Evolutionary conservation across 2,888 invertebrate genomes (phyloP), one percentile per base, ranked within the genome.

Genomic region (Vannuccia rotundouncinata): DNA sequence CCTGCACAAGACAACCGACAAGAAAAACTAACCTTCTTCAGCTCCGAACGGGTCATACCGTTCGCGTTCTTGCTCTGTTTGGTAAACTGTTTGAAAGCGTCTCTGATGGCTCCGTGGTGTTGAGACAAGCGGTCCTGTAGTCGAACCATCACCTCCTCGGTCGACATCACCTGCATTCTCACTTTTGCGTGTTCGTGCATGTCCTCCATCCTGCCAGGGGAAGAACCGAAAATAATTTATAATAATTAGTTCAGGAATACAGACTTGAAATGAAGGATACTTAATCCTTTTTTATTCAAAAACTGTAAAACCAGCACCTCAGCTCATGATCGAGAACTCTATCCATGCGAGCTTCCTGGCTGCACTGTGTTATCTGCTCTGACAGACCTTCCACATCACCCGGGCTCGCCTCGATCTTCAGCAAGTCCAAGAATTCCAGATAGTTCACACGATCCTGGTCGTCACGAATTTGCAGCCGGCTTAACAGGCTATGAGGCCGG

Each of bases 301-400:
- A 45, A 45, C 45, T 13, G 17, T 13, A 5, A 45, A 45, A 17
- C 87, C 86, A 85, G 77, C 83, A 80, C 2, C 81, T 31, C 59
- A 45, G 10, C 17, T 85, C 28, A 80, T 79, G 84, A 78, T 86
- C 85, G 1, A 83, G 83, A 1, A 83, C 82, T 27, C 85, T 82
- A 25, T 79, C 77, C 17, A 82, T 29, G 78, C 85, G 85, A 13
- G 84, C 83, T 22, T 83, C 82, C n/a, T 83, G 80, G 82, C 85
- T 86, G 45, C 84, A 84, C 59, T 85, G 83, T 77, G 82, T 82
- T 59, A 87, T 86, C 83, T 86, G 86, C 29, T 85, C 84, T 80
- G 86, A 86, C 1, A 87, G 83, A 0, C 87, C 87, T 2, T 83
- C 80, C 13, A 85, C 76, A 81, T 87, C 87, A 10, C 85, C 85